Evolutionary conservation across 2,113 vertebrate species (phyloP).

Genomic region (Ahaetulla prasina): DNA sequence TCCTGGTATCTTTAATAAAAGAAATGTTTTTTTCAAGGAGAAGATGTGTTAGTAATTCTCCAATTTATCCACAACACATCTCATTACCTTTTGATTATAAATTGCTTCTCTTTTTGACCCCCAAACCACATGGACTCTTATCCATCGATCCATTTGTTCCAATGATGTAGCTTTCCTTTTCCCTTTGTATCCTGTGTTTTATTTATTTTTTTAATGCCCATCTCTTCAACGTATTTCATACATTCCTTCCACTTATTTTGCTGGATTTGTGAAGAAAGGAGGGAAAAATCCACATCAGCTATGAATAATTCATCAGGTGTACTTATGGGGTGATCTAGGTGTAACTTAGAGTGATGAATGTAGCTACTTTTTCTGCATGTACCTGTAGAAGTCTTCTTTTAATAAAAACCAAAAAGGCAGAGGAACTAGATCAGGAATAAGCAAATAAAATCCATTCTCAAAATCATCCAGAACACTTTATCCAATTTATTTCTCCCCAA

Average conservation of each 20-base stretch:
- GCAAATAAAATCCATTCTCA: neutral
- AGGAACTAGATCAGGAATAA: neutral
- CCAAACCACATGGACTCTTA: too few relatives aligned
- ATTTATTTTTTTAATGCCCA: neutral
- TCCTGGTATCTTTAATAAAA: neutral
- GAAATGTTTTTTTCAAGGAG: neutral
- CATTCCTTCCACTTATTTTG: neutral
- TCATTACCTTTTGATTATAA: too few relatives aligned
- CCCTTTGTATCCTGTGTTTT: neutral
- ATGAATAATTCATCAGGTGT: neutral
- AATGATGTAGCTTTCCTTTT: neutral
- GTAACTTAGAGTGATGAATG: neutral
- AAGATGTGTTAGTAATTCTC: neutral
- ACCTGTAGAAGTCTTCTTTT: neutral
- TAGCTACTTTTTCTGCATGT: neutral
- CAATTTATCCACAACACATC: neutral
- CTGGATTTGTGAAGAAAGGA: neutral
- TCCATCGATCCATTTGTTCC: neutral
- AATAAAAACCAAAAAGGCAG: neutral
- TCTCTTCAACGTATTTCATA: neutral
- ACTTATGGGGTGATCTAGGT: neutral
- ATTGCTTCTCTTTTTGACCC: neutral
- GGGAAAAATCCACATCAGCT: neutral
- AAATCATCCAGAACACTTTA: neutral
- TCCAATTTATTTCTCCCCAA: neutral